Conservation (phyloP, 2,888 invertebrate species). For the Lithodes maja region DNA sequence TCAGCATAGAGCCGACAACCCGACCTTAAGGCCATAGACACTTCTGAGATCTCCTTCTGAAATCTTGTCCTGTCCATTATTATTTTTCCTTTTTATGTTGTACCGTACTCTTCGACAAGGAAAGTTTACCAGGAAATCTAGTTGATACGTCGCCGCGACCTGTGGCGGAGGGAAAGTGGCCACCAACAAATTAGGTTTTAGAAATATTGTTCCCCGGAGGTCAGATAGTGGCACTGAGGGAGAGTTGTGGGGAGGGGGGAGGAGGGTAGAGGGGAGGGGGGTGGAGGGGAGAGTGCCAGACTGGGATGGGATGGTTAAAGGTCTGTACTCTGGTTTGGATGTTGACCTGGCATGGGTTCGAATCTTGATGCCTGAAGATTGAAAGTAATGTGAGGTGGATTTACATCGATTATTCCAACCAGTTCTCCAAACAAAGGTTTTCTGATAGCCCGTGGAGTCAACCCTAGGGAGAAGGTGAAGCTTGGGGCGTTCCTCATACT, state of each 20-base stretch:
- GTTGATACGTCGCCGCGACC: not conserved
- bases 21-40: not conserved
- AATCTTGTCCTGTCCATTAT: not conserved
- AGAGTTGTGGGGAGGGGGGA: not conserved
- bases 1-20: not conserved
- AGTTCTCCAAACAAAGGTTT: too few species aligned
- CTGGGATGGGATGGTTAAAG: not conserved
- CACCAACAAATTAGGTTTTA: conserved; percentile 15
- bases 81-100: not conserved
- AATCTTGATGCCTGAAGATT: too few species aligned
- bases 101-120: not conserved
- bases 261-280: not conserved
- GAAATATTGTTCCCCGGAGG: conserved; percentile 3
- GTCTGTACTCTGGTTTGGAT: not conserved
- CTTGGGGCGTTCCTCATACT: too few species aligned
- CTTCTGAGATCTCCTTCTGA: not conserved
- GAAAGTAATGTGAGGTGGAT: too few species aligned
- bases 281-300: not conserved
- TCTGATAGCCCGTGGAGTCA: too few species aligned
- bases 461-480: too few species aligned
- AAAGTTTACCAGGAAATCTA: not conserved
- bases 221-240: not conserved
- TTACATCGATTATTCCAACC: too few species aligned
- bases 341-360: too few species aligned
- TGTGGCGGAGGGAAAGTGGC: not conserved